Percentiles rank a stretch among this genome's conserved stretches.
These are phyloP conservation scores for Episyrphus balteatus DNA, from an alignment of 1,140 invertebrate genomes.

Conservation along the genomic window DNA sequence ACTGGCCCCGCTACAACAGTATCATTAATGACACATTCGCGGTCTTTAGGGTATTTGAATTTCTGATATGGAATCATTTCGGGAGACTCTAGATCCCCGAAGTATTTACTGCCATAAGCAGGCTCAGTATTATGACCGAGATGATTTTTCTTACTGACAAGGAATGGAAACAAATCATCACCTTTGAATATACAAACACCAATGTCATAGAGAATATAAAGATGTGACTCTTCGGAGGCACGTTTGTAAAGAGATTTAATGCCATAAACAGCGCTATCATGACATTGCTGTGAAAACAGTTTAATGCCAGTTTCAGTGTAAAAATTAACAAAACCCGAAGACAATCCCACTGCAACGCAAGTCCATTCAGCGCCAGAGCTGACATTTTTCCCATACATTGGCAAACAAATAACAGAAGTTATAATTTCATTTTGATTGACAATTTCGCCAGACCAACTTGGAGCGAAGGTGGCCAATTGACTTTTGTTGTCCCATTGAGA, in stretches of 20 bases:
- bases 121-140: slow-evolving; percentile 45
- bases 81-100: slow-evolving; percentile 6
- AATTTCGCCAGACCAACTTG: slow-evolving; percentile 44
- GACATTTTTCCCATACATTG: slow-evolving; percentile 34
- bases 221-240: slow-evolving; percentile 56
- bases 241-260: slow-evolving; percentile 74
- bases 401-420: slow-evolving; percentile 41
- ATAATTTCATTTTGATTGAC: slow-evolving; percentile 39
- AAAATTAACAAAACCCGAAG: slow-evolving; percentile 72
- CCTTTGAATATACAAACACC: slow-evolving; percentile 75
- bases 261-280: slow-evolving; percentile 65
- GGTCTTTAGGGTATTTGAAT: slow-evolving; percentile 71
- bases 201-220: slow-evolving; percentile 66
- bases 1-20: slow-evolving; percentile 65
- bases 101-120: background rate
- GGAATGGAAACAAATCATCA: slow-evolving; percentile 57
- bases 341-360: slow-evolving; percentile 78
- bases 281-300: slow-evolving; percentile 72
- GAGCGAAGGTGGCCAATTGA: slow-evolving; percentile 40
- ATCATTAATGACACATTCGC: slow-evolving; percentile 53
- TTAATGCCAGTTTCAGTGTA: slow-evolving; percentile 79
- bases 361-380: slow-evolving; percentile 69
- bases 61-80: slow-evolving; percentile 55
- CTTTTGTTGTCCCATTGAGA: slow-evolving; percentile 49
- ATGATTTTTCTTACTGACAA: slow-evolving; percentile 20